phyloP scores from a whole-genome alignment of 2,888 invertebrate genomes.

The Aquatica leii region DNA sequence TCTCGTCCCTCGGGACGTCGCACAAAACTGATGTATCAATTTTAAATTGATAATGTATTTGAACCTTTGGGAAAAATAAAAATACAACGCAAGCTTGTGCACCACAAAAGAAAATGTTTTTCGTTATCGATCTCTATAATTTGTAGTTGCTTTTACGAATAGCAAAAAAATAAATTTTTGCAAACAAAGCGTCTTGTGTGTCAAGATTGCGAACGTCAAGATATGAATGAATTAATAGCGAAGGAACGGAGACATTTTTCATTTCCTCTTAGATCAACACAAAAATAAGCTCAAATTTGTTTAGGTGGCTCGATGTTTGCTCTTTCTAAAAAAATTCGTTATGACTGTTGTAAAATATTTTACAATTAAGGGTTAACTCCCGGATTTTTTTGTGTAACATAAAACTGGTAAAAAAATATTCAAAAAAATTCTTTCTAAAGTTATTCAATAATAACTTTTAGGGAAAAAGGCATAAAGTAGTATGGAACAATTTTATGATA shows the following conservation, averaged over 20 bases:
- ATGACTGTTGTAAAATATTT: slow-evolving; percentile 21
- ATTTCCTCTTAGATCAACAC: slow-evolving; percentile 15
- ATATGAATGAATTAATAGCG: slow-evolving; percentile 31
- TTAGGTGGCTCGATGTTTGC: too few relatives aligned
- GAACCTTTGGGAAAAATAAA: slow-evolving; percentile 24
- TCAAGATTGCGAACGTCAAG: slow-evolving; percentile 31
- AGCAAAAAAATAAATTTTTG: neutral
- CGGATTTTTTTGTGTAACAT: neutral
- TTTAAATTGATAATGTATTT: slow-evolving; percentile 25
- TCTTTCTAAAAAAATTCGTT: too few relatives aligned
- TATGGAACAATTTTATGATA: too few relatives aligned
- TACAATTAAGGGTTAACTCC: slow-evolving; percentile 11
- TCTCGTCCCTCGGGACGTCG: slow-evolving; percentile 15
- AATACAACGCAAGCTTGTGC: slow-evolving; percentile 6
- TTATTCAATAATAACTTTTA: neutral
- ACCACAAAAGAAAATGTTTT: neutral
- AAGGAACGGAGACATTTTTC: slow-evolving; percentile 22
- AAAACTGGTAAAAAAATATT: neutral
- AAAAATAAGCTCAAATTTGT: slow-evolving; percentile 13
- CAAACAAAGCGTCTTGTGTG: slow-evolving; percentile 3
- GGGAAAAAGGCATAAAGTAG: neutral
- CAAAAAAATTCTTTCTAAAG: neutral
- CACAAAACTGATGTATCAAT: slow-evolving; percentile 27
- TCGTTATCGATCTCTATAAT: too few relatives aligned
- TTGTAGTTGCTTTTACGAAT: neutral